phyloP scores from a whole-genome alignment of 37 sponge, comb jelly and placozoan genomes.

The Axinella damicornis region DNA sequence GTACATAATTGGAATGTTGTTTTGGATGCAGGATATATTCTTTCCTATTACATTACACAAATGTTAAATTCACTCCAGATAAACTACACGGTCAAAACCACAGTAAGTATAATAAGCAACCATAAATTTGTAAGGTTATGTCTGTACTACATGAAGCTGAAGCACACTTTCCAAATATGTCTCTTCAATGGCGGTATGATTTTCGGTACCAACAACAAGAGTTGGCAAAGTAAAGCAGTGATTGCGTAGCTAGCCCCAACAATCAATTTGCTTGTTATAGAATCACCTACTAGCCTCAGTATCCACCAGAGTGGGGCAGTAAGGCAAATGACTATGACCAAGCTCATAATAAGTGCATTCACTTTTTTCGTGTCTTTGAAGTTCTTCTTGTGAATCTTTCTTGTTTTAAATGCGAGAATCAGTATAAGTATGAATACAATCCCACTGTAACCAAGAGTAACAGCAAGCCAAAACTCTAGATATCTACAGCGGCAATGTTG shows the following conservation, averaged over 20 bases:
- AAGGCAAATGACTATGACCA: neutral
- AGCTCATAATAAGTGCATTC: neutral
- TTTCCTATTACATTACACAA: too few species aligned
- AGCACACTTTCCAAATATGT: too few species aligned
- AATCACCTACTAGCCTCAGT: neutral
- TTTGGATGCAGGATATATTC: neutral
- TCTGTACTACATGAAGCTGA: too few species aligned
- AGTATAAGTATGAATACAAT: neutral
- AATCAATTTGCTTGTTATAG: neutral
- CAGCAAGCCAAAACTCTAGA: neutral
- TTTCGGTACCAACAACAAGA: neutral
- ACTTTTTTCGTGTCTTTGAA: constrained; percentile 39
- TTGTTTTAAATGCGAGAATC: constrained; percentile 14
- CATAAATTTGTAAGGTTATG: too few species aligned
- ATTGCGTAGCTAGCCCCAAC: neutral
- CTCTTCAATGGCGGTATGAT: neutral
- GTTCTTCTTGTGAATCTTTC: constrained; percentile 5
- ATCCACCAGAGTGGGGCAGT: neutral
- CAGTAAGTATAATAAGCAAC: neutral
- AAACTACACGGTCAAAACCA: too few species aligned
- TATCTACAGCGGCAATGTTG: neutral
- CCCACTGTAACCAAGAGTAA: neutral
- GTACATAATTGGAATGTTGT: too few species aligned
- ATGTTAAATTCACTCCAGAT: too few species aligned
- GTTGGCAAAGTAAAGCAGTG: neutral